Percentiles rank a stretch among this genome's conserved stretches.
Conservation (phyloP, 2,888 invertebrate genomes). For the Prosapia bicincta region DNA sequence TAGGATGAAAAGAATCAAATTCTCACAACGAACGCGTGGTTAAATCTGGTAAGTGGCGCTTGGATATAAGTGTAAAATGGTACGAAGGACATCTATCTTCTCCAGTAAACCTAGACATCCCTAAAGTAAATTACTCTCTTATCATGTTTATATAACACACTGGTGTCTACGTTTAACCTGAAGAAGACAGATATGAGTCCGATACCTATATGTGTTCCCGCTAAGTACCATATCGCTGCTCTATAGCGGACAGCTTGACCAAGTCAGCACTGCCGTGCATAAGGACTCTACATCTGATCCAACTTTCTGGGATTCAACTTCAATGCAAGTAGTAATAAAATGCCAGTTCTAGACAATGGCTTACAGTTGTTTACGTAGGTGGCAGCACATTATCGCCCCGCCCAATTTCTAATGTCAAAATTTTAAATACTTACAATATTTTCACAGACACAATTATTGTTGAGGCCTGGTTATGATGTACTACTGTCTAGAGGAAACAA, state of each 20-base stretch:
- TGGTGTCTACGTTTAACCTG: no score
- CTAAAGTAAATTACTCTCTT: no score
- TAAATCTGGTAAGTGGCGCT: constrained; percentile 53
- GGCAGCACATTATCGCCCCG: no score
- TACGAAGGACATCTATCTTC: background rate
- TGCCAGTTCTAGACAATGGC: no score
- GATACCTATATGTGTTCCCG: background rate
- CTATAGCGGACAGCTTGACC: background rate
- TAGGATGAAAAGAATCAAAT: constrained; percentile 95
- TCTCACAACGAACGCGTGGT: constrained; percentile 58
- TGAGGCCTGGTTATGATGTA: no score
- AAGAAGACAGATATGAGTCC: background rate
- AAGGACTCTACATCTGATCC: background rate
- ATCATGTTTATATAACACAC: no score
- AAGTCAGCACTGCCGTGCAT: background rate
- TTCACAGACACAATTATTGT: no score
- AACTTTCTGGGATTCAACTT: background rate
- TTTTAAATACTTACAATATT: no score
- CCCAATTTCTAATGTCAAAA: no score
- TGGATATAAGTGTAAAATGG: background rate
- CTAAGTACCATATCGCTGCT: background rate
- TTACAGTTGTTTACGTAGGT: no score
- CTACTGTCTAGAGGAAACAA: no score
- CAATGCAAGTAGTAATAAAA: no score
- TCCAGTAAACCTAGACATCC: background rate